Base-by-base conservation (phyloP, 1,140 invertebrate species). In the Nymphalis io region DNA sequence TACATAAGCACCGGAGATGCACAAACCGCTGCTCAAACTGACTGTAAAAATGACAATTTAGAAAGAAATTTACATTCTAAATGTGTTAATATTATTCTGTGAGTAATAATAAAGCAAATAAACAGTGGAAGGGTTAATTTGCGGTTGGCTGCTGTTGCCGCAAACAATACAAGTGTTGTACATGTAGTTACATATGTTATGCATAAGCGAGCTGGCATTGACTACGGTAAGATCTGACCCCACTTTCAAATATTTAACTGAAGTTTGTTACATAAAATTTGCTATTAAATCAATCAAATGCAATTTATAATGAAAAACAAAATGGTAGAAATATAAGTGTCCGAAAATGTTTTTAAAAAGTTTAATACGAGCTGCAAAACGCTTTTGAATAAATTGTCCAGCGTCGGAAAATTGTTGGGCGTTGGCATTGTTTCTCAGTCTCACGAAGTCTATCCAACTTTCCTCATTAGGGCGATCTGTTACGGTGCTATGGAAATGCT, bases 381-480 rank as follows among this genome's bases (percentile, higher is more conserved):
- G 60, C 61, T 70, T 64, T 64, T 65, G 62, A 70, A 70, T 70
- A 65, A 62, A 70, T 70, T 70, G 68, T 70, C 68, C 68, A 46
- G 57, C 57, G 42, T 48, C 33, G 68, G 61, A 58, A 70, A 70
- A 60, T 65, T 65, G 61, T 58, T 58, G 39, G 62, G 21, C 46
- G 57, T 70, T 63, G 51, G 39, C 75, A 84, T 83, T 86, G 84
- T 84, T 83, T 84, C 76, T 74, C 70, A 79, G 68, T 74, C 73
- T 81, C 78, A 82, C 76, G 70, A 78, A 84, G 76, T 78, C 78
- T 79, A 84, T 85, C 77, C 80, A 85, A 87, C 82, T 87, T 87
- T 87, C 85, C 83, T 87, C 85, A 87, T 87, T 87, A 87, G 78
- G 76, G 44, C 62, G 68, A 70, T 70, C 68, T 70, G 68, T 70